phyloP scores from a whole-genome alignment of 2,113 vertebrate genomes.

The Ageneiosus marmoratus region DNA sequence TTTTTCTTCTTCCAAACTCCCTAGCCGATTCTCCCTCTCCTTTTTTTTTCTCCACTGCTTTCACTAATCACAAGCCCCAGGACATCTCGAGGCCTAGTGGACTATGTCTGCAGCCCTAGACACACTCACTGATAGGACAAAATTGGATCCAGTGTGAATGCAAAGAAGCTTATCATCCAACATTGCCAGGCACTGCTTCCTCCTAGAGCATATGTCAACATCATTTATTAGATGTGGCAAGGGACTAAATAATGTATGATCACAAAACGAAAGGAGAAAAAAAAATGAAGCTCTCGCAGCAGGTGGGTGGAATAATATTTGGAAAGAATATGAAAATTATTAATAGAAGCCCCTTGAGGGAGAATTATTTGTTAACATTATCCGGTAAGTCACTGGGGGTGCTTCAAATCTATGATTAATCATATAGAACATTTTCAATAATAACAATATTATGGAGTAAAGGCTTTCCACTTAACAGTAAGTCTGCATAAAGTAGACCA shows the following conservation, averaged over 20 bases:
- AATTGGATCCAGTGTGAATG: constrained; percentile 82
- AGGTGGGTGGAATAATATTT: constrained; percentile 80
- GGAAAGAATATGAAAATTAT: constrained; percentile 78
- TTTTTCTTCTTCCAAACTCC: constrained; percentile 39
- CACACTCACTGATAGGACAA: constrained; percentile 77
- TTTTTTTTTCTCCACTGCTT: constrained; percentile 59
- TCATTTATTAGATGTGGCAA: constrained; percentile 82
- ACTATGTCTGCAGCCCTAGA: constrained; percentile 71
- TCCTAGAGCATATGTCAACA: constrained; percentile 82
- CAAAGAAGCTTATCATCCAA: constrained; percentile 80
- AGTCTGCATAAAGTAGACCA: constrained; percentile 55
- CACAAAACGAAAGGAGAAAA: constrained; percentile 68
- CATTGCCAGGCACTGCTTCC: constrained; percentile 76
- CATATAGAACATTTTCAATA: constrained; percentile 71
- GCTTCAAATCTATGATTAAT: constrained; percentile 74
- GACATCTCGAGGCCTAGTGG: constrained; percentile 70
- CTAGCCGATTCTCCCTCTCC: constrained; percentile 40
- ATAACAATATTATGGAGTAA: constrained; percentile 57
- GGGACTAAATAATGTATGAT: constrained; percentile 82
- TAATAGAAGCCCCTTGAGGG: constrained; percentile 75
- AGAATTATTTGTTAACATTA: constrained; percentile 80
- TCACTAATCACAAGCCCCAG: constrained; percentile 74
- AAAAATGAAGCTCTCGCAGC: constrained; percentile 70
- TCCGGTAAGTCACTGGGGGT: constrained; percentile 71
- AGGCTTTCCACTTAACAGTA: constrained; percentile 53